A percentile compares a stretch with the other conserved stretches of the same genome.
Evolutionary conservation across 1,140 invertebrate genomes (phyloP).

Genomic region (Listronotus oregonensis): DNA sequence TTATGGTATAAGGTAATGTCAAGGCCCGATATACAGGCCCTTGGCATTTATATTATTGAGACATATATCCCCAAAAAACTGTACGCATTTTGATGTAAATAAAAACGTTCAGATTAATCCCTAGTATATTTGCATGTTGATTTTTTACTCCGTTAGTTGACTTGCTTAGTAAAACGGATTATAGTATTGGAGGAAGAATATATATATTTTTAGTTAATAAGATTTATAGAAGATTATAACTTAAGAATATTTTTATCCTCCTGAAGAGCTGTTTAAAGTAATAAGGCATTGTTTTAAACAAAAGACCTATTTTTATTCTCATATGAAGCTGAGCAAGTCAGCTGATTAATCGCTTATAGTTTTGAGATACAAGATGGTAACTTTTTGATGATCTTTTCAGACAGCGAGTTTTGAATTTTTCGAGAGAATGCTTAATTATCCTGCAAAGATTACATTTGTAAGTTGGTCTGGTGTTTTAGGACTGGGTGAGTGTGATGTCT

Average conservation of each 20-base stretch:
- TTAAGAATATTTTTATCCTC: no score
- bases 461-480: no score
- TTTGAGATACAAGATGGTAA: slow-evolving; percentile 33
- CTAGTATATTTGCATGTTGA: slow-evolving; percentile 51
- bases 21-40: slow-evolving; percentile 38
- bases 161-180: slow-evolving; percentile 15
- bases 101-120: slow-evolving; percentile 45
- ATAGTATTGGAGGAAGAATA: not conserved
- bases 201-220: not conserved
- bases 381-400: not conserved
- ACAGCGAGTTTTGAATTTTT: slow-evolving; percentile 23
- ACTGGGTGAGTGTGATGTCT: no score
- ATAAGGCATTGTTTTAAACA: no score
- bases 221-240: no score
- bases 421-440: slow-evolving; percentile 1
- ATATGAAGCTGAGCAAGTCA: slow-evolving; percentile 5
- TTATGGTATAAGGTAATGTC: slow-evolving; percentile 38
- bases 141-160: slow-evolving; percentile 40
- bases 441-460: no score
- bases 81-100: slow-evolving; percentile 49
- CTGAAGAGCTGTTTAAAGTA: no score
- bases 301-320: no score
- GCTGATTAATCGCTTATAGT: slow-evolving; percentile 51
- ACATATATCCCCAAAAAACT: slow-evolving; percentile 25
- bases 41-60: slow-evolving; percentile 20